Base-by-base conservation (phyloP, 2,888 invertebrate genomes). In the Esperia sulphurella region DNA sequence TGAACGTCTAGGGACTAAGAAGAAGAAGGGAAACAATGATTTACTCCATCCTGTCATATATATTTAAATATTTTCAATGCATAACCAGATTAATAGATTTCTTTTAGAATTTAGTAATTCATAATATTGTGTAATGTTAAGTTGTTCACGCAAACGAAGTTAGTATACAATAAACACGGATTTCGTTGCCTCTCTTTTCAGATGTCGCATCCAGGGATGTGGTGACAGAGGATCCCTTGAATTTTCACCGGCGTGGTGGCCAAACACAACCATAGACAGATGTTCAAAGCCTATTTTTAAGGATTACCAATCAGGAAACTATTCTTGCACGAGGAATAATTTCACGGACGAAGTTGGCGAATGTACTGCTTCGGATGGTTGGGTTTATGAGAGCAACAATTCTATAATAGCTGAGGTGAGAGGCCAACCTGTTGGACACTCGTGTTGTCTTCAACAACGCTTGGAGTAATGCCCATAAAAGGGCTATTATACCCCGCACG, bases 321-420 rank as follows among this genome's bases (percentile, higher is more conserved):
- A 54, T 0, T 31, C 47, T 1, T 84, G 84, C 46, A 56, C 66
- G 0, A 73, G 69, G 10, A 45, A 43, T 9, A 76, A 71, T 48
- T 86, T 83, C 53, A 67, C 61, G 1, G 61, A 51, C 0, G 31
- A 51, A 5, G 35, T 66, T 0, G 68, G 57, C 8, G 46, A 54
- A 0, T 86, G 86, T 44, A 59, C 63, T 0, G 63, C 21, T 21
- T 21, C 21, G 21, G 21, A 21, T 21, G 21, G 74, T 1, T 86
- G 83, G 83, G 59, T 85, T 0, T 86, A 86, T 46, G 83, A 82
- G 53, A 75, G 54, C 10, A 68, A 79, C 31, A 54, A 82, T 35
- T 79, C 80, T n/a, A 69, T 83, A 13, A 62, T 86, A 6, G 71
- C 80, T 28, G 79, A 70, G 69, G 86, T 85, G 63, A 55, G 53